These are phyloP conservation scores for Sebastes fasciatus DNA, from an alignment of 2,113 vertebrate species.

Conservation along the genomic window DNA sequence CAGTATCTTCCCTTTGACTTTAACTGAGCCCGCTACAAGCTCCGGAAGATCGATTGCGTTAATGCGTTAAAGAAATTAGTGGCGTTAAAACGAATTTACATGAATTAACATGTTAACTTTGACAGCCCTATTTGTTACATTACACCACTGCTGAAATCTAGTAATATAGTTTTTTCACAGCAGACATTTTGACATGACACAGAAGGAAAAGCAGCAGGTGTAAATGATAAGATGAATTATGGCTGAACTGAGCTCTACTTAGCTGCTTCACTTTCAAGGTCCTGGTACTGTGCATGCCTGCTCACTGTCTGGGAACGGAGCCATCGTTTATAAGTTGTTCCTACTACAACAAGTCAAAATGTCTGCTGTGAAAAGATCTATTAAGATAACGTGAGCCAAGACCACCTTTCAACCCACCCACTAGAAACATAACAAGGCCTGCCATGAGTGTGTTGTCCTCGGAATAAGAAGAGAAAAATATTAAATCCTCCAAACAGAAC, in stretches of 20 bases:
- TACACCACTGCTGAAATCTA: not conserved
- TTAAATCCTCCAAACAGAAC: constrained; percentile 14
- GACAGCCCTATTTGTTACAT: too few relatives aligned
- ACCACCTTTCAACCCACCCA: constrained; percentile 3
- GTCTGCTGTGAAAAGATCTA: constrained; percentile 17
- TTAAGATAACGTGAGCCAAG: not conserved
- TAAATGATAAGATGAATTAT: not conserved
- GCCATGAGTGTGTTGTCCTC: constrained; percentile 24
- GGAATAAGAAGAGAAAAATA: constrained; percentile 5
- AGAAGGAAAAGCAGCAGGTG: not conserved
- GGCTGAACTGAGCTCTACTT: constrained; percentile 8
- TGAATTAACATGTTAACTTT: too few relatives aligned
- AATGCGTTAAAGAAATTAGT: too few relatives aligned
- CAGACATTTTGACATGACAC: not conserved
- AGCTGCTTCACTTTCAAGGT: not conserved
- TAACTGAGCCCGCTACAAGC: too few relatives aligned
- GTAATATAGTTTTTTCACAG: not conserved
- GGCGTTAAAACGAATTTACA: too few relatives aligned
- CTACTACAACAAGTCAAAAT: not conserved
- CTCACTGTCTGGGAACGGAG: not conserved
- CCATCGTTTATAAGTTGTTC: constrained; percentile 1
- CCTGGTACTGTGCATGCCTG: not conserved
- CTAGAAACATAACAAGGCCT: not conserved
- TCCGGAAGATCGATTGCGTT: too few relatives aligned
- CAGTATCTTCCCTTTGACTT: too few relatives aligned